These are phyloP conservation scores for Passerculus sandwichensis DNA, from an alignment of 2,797 vertebrate species.

Conservation along the genomic window DNA sequence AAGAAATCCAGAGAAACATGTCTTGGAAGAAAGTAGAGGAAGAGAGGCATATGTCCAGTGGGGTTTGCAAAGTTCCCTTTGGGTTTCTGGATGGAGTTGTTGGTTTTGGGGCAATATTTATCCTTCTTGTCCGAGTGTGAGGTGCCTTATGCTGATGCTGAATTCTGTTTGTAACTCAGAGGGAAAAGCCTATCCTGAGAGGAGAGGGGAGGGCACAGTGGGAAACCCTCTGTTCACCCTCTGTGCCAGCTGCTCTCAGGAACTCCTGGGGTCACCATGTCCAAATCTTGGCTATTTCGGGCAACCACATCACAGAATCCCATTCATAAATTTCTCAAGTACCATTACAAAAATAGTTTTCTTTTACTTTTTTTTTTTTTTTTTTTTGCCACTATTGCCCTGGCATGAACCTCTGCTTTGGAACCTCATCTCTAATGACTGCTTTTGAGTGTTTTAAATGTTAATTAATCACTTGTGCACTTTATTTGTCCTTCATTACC, in stretches of 20 bases:
- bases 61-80: neutral
- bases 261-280: slow-evolving; percentile 48
- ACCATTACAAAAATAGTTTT: slow-evolving; percentile 57
- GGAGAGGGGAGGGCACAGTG: neutral
- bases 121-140: neutral
- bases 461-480: neutral
- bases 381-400: neutral
- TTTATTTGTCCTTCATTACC: neutral
- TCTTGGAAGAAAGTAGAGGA: neutral
- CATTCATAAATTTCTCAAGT: slow-evolving; percentile 65
- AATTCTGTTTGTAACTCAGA: neutral
- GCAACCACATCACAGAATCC: slow-evolving; percentile 49
- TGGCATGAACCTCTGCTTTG: neutral
- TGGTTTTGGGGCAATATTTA: neutral
- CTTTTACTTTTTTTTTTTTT: neutral
- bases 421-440: neutral
- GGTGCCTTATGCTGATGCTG: neutral
- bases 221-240: neutral
- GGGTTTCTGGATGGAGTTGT: neutral
- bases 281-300: slow-evolving; percentile 57
- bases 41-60: neutral
- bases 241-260: slow-evolving; percentile 51
- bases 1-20: neutral
- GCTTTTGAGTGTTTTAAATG: neutral
- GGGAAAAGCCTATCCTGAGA: neutral